Evolutionary conservation across 2,797 vertebrate genomes (phyloP).

Genomic region (Muscicapa comitata): DNA sequence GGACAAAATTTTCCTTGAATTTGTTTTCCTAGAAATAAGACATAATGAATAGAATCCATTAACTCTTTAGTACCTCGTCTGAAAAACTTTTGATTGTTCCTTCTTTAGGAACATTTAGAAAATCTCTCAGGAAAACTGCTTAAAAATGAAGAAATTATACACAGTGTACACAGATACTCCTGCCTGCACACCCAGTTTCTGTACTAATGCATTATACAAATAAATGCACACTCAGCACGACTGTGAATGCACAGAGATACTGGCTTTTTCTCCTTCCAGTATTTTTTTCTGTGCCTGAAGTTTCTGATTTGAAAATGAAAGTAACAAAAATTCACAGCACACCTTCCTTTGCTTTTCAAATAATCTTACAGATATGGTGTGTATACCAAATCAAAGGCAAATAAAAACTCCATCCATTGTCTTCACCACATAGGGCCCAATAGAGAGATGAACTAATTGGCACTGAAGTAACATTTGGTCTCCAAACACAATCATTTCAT

Average conservation of each 20-base stretch:
- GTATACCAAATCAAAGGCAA: neutral
- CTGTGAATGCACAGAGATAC: neutral
- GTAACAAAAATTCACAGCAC: neutral
- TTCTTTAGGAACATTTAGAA: neutral
- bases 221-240: neutral
- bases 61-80: neutral
- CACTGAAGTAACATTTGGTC: neutral
- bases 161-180: neutral
- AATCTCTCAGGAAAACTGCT: neutral
- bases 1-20: neutral
- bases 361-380: neutral
- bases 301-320: neutral
- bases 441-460: neutral
- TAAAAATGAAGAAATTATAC: neutral
- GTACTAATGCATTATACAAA: neutral
- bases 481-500: neutral
- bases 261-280: neutral
- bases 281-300: neutral
- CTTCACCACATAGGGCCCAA: neutral
- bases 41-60: neutral
- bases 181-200: neutral
- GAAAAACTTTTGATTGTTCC: neutral
- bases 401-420: neutral
- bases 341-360: neutral
- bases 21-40: slow-evolving; percentile 23